These are phyloP conservation scores for Eretmocerus hayati DNA, from an alignment of 2,888 invertebrate genomes.

Conservation along the genomic window DNA sequence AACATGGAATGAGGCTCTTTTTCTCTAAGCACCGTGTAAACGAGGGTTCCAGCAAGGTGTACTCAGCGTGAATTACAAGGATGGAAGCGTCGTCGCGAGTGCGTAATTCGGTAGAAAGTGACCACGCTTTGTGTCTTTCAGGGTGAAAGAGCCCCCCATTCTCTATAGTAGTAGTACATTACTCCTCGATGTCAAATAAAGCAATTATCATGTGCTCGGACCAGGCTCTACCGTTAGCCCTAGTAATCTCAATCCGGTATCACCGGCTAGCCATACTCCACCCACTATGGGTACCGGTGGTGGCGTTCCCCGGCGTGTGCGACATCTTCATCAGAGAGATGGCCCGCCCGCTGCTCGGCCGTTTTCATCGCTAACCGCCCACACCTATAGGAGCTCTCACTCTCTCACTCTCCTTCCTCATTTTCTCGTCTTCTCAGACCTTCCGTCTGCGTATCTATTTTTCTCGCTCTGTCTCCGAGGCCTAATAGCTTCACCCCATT, in stretches of 20 bases:
- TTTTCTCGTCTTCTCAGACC: slow-evolving; percentile 22
- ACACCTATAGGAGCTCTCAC: slow-evolving; percentile 8
- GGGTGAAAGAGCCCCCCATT: too few species aligned
- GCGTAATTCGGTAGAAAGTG: slow-evolving; percentile 19
- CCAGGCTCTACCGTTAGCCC: slow-evolving; percentile 31
- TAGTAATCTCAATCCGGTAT: neutral
- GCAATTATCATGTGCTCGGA: slow-evolving; percentile 47
- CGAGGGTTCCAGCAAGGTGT: neutral
- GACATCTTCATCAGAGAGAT: slow-evolving; percentile 46
- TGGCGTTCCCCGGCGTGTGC: slow-evolving; percentile 44
- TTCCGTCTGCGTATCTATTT: neutral
- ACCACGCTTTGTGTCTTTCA: too few species aligned
- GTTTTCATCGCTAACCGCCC: slow-evolving; percentile 2
- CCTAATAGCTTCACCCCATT: neutral
- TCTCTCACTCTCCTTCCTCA: slow-evolving; percentile 1
- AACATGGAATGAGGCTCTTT: too few species aligned
- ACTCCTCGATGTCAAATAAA: slow-evolving; percentile 48
- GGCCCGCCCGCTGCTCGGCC: slow-evolving; percentile 16
- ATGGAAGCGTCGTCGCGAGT: too few species aligned
- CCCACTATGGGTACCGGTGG: slow-evolving; percentile 28
- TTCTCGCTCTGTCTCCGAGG: slow-evolving; percentile 1
- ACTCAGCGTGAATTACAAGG: slow-evolving; percentile 18
- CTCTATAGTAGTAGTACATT: slow-evolving; percentile 34
- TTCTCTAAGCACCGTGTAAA: too few species aligned
- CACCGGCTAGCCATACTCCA: slow-evolving; percentile 41